Evolutionary conservation across 2,797 vertebrate genomes (phyloP).

Genomic region (Myotis vivesi): DNA sequence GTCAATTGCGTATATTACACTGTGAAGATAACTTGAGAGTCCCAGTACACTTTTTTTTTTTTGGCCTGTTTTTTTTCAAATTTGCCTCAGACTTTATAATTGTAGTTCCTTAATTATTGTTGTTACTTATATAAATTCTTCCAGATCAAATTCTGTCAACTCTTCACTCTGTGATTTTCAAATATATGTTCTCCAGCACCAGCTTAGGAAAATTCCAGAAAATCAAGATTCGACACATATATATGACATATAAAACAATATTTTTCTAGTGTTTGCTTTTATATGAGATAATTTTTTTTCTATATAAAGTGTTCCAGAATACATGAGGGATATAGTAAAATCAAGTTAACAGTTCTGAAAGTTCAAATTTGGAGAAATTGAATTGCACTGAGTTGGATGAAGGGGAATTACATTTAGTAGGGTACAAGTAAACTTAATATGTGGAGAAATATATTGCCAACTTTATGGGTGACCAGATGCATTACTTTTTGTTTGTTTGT

Average conservation of each 20-base stretch:
- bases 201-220: not conserved
- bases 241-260: not conserved
- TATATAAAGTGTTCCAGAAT: not conserved
- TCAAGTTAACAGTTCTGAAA: not conserved
- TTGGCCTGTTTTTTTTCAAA: not conserved
- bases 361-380: not conserved
- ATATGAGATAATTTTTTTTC: not conserved
- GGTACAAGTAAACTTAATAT: not conserved
- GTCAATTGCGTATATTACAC: not conserved
- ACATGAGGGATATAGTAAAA: not conserved
- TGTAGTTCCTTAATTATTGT: not conserved
- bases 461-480: not conserved
- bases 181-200: not conserved
- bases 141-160: not conserved
- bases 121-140: conserved; percentile 11
- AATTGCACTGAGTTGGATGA: not conserved
- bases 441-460: not conserved
- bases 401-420: not conserved
- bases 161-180: not conserved
- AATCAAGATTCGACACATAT: not conserved
- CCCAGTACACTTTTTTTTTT: not conserved
- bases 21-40: not conserved
- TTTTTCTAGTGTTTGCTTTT: not conserved
- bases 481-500: no score
- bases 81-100: not conserved